Percentiles rank a stretch among this genome's conserved stretches.
Conservation (phyloP, 2,888 invertebrate genomes). For the Folsomia candida region DNA sequence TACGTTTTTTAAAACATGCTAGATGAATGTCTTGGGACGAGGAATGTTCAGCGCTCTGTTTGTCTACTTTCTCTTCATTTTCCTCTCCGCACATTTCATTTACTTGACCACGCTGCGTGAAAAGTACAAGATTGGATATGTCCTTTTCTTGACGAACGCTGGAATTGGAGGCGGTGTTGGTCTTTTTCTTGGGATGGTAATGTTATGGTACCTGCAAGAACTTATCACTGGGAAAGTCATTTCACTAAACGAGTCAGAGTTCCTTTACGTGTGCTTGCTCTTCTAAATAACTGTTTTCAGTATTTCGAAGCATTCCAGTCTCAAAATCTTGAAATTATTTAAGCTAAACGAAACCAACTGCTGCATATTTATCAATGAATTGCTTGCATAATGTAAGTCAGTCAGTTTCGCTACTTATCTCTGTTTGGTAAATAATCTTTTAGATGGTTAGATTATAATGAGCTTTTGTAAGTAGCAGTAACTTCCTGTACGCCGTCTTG, state of each 20-base stretch:
- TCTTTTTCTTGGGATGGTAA: constrained; percentile 17
- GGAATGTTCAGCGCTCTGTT: constrained; percentile 38
- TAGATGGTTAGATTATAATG: too few species aligned
- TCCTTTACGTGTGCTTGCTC: constrained; percentile 28
- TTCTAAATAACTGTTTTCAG: constrained; percentile 14
- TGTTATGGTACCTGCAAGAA: constrained; percentile 39
- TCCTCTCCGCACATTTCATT: constrained; percentile 35
- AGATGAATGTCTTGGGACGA: constrained; percentile 34
- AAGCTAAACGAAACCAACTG: too few species aligned
- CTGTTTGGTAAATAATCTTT: too few species aligned
- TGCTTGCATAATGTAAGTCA: too few species aligned
- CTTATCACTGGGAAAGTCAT: constrained; percentile 35
- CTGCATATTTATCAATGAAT: too few species aligned
- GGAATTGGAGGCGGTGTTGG: constrained; percentile 36
- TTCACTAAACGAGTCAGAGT: constrained; percentile 34
- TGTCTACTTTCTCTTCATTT: constrained; percentile 33
- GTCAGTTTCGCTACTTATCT: too few species aligned
- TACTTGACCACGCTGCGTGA: constrained; percentile 31
- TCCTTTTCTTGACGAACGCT: constrained; percentile 26
- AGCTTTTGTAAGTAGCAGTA: not conserved
- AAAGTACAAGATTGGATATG: constrained; percentile 32
- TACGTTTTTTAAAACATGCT: not conserved
- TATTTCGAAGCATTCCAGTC: too few species aligned
- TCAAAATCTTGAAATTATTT: not conserved
- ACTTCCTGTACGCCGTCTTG: too few species aligned